Conservation (phyloP, 2,888 invertebrate species). For the Rhamnusium bicolor region DNA sequence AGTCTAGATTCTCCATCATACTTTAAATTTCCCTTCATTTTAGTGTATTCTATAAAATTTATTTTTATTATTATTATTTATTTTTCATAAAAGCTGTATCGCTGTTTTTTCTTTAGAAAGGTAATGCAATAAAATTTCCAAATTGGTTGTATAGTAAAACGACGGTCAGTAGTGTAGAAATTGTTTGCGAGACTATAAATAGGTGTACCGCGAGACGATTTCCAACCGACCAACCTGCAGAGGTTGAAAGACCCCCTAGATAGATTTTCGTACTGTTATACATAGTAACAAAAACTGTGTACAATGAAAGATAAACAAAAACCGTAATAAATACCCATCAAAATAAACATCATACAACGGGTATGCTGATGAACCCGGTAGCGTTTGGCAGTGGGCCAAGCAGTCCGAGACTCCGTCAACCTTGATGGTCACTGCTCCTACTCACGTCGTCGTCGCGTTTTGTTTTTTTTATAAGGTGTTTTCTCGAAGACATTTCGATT, state of each 20-base stretch:
- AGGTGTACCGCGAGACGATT: background rate
- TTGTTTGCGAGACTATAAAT: background rate
- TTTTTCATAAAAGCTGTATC: no score
- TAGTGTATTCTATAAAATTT: no score
- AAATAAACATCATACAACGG: constrained; percentile 32
- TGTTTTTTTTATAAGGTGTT: constrained; percentile 33
- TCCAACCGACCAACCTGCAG: background rate
- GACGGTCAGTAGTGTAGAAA: no score
- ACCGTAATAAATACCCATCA: constrained; percentile 19
- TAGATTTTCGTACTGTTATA: constrained; percentile 16
- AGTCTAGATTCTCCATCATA: no score
- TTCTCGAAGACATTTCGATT: constrained; percentile 31
- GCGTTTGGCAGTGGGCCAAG: constrained; percentile 44
- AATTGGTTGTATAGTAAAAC: no score
- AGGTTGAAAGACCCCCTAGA: background rate
- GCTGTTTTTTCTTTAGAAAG: no score
- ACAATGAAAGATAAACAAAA: constrained; percentile 16
- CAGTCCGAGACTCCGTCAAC: constrained; percentile 33
- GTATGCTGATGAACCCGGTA: constrained; percentile 44
- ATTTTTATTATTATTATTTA: no score
- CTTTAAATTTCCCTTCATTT: no score
- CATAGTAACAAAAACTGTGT: background rate
- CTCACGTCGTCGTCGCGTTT: constrained; percentile 21
- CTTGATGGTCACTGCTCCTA: constrained; percentile 41
- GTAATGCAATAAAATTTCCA: no score